These are phyloP conservation scores for Drosophila phalerata DNA, from an alignment of 2,888 invertebrate genomes.

Conservation along the genomic window DNA sequence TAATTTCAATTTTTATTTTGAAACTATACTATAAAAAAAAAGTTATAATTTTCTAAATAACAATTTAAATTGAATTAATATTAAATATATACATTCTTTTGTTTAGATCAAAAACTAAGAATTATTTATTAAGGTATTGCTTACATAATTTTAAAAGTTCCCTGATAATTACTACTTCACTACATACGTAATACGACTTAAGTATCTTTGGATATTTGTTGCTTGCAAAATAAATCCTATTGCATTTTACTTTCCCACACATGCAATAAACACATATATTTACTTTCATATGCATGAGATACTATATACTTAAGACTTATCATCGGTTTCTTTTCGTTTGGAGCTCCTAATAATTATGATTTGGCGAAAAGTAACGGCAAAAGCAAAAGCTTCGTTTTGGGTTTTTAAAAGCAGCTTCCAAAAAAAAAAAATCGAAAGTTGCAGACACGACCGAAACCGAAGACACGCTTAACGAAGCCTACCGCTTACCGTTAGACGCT, in stretches of 20 bases:
- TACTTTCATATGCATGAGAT: slow-evolving; percentile 35
- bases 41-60: background rate
- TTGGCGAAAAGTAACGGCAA: slow-evolving; percentile 23
- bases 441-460: slow-evolving; percentile 22
- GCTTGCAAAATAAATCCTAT: slow-evolving; percentile 69
- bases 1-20: background rate
- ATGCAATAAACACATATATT: slow-evolving; percentile 24
- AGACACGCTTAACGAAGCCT: slow-evolving; percentile 9
- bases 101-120: background rate
- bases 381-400: slow-evolving; percentile 52
- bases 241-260: slow-evolving; percentile 49
- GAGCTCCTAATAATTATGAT: slow-evolving; percentile 42
- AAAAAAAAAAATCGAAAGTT: slow-evolving; percentile 66
- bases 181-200: background rate
- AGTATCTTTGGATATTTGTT: slow-evolving; percentile 22
- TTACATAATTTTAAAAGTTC: background rate
- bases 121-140: background rate
- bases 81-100: background rate
- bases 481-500: slow-evolving; percentile 56
- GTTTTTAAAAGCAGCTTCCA: slow-evolving; percentile 45
- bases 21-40: background rate
- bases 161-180: background rate
- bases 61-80: background rate
- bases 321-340: slow-evolving; percentile 41
- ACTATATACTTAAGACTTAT: slow-evolving; percentile 43